These are phyloP conservation scores for Timema podura DNA, from an alignment of 2,888 invertebrate genomes.

Conservation along the genomic window DNA sequence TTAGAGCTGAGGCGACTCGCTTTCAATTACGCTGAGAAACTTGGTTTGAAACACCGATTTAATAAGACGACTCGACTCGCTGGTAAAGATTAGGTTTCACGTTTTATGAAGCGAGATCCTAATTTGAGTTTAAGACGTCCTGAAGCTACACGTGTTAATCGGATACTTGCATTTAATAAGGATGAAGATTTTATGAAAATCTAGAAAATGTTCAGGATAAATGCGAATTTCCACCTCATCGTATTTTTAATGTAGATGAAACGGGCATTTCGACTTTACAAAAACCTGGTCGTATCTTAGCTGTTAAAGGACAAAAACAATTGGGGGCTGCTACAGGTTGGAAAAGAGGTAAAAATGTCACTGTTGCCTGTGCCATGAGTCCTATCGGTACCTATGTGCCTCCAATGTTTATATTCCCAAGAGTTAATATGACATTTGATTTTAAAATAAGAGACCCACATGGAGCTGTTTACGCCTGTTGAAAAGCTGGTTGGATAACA, in stretches of 20 bases:
- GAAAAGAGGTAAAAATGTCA: constrained; percentile 43
- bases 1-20: background rate
- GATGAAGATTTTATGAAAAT: background rate
- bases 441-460: background rate
- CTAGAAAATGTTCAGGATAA: background rate
- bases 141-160: background rate
- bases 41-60: background rate
- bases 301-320: constrained; percentile 42
- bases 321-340: constrained; percentile 44
- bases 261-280: constrained; percentile 44
- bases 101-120: background rate
- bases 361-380: constrained; percentile 28
- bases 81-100: background rate
- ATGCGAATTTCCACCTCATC: background rate
- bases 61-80: background rate
- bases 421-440: background rate
- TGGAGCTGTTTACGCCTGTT: background rate
- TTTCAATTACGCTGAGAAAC: background rate
- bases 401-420: background rate
- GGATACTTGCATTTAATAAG: background rate
- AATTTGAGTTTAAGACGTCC: background rate
- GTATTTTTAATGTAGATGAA: constrained; percentile 38
- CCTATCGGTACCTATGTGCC: background rate
- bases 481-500: background rate
- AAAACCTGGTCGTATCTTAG: constrained; percentile 41